These are phyloP conservation scores for Meloe dianella DNA, from an alignment of 2,888 invertebrate species.

Conservation along the genomic window DNA sequence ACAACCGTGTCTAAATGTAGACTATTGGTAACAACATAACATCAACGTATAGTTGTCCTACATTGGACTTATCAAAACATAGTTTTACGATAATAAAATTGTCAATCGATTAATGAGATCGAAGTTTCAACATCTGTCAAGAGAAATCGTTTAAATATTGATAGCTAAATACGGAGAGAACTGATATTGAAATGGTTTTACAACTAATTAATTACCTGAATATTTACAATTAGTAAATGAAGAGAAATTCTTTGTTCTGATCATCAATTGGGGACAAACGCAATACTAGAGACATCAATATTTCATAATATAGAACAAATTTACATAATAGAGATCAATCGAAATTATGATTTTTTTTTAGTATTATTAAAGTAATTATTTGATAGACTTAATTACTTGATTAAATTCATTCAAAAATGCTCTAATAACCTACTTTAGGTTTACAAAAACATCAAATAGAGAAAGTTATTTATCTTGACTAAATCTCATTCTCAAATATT, in stretches of 20 bases:
- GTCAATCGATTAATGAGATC: background rate
- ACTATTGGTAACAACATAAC: background rate
- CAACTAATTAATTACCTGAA: background rate
- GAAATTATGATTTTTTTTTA: background rate
- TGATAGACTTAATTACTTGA: background rate
- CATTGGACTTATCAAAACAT: background rate
- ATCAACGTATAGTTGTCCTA: background rate
- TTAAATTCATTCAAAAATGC: background rate
- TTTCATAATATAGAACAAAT: background rate
- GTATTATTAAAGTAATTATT: background rate
- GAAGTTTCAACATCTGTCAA: background rate
- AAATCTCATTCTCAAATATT: background rate
- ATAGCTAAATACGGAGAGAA: too few species aligned
- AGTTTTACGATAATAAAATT: conserved; percentile 4
- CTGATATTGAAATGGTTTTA: too few species aligned
- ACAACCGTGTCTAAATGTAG: background rate
- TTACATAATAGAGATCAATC: background rate
- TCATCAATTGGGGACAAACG: too few species aligned
- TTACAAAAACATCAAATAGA: background rate
- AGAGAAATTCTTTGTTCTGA: too few species aligned
- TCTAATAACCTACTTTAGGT: background rate
- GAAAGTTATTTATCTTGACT: background rate
- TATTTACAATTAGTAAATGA: too few species aligned
- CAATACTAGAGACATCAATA: background rate
- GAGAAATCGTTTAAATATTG: background rate